A percentile compares a stretch with the other conserved stretches of the same genome.
These are phyloP conservation scores for Uropsilus gracilis DNA, from an alignment of 2,113 vertebrate species.

Conservation along the genomic window DNA sequence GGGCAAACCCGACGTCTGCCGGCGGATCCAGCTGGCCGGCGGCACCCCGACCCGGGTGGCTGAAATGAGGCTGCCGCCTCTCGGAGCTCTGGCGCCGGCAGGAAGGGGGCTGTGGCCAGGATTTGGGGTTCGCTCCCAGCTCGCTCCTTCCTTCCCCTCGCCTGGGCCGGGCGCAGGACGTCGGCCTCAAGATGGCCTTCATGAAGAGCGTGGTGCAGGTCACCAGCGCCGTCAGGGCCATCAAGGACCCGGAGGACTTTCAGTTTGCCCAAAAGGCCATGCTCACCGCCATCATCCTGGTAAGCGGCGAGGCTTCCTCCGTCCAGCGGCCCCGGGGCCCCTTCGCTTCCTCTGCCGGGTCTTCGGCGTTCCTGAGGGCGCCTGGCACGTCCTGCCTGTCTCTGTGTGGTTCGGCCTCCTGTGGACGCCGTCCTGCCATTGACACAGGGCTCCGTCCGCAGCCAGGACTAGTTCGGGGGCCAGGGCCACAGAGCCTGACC, in stretches of 20 bases:
- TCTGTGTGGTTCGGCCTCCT: background rate
- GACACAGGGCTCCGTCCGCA: background rate
- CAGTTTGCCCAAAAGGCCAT: constrained; percentile 45
- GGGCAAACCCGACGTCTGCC: too few species aligned
- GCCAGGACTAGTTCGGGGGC: background rate
- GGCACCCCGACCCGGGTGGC: background rate
- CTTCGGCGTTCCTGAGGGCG: background rate
- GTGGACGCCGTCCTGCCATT: too few species aligned
- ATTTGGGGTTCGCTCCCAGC: accelerated
- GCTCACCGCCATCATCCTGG: constrained; percentile 43
- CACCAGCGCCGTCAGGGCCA: background rate
- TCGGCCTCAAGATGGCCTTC: constrained; percentile 75
- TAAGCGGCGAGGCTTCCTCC: background rate
- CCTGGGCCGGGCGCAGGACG: constrained; percentile 20
- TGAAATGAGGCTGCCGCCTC: accelerated
- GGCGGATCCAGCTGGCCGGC: too few species aligned
- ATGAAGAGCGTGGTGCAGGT: constrained; percentile 69
- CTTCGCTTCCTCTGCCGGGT: too few species aligned
- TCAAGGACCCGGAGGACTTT: constrained; percentile 26
- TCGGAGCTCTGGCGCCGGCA: accelerated
- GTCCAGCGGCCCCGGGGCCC: background rate
- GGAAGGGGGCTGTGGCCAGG: background rate
- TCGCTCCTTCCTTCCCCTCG: background rate
- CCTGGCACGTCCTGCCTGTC: background rate
- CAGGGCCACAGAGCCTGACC: background rate